Base-by-base conservation (phyloP, 1,140 invertebrate genomes). In the Paracyclopina nana region DNA sequence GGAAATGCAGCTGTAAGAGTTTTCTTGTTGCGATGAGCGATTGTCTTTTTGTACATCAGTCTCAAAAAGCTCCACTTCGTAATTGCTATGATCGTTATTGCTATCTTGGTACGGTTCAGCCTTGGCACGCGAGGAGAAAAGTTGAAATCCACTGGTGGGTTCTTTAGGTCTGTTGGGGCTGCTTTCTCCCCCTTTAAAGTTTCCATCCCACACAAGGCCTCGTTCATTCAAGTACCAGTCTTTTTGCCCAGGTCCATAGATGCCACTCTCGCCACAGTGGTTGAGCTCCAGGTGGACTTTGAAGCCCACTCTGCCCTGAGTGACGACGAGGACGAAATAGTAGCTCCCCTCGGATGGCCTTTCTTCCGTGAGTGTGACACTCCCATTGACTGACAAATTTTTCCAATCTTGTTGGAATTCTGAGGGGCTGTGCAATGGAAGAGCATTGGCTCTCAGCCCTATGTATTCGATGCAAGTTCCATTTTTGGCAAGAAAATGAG, bases 241-340 rank as follows among this genome's bases (percentile, higher is more conserved):
- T 14, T 26, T 8, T 29, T 52, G 50, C n/a, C 18, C 26, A 9
- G 11, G 14, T 2, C 50, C 50, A 29, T 52, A 52, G 8, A 52
- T 26, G 8, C 50, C 50, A 1, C 18, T 14, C 41, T 52, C 40
- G 2, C 50, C 50, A 42, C 50, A 52, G 27, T 43, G 16, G 6
- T 14, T 27, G 16, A 26, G 18, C 25, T 26, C 25, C n/a, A 48
- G 5, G 9, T 11, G 12, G n/a, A 48, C n/a, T n/a, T 48, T 28
- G 5, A 70, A 67, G 24, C 60, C 57, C 43, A 69, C 64, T 24
- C 64, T 58, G 48, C 63, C 67, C 52, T 62, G 62, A 4, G 70
- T 65, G 27, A 68, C 60, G 26, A 72, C 60, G 54, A 71, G 57
- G 34, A 72, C 57, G 60, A 72, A 72, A 57, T 72, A 72, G 42